A percentile compares a stretch with the other conserved stretches of the same genome.
These are phyloP conservation scores for Platynereis dumerilii DNA, from an alignment of 2,888 invertebrate species.

Conservation along the genomic window DNA sequence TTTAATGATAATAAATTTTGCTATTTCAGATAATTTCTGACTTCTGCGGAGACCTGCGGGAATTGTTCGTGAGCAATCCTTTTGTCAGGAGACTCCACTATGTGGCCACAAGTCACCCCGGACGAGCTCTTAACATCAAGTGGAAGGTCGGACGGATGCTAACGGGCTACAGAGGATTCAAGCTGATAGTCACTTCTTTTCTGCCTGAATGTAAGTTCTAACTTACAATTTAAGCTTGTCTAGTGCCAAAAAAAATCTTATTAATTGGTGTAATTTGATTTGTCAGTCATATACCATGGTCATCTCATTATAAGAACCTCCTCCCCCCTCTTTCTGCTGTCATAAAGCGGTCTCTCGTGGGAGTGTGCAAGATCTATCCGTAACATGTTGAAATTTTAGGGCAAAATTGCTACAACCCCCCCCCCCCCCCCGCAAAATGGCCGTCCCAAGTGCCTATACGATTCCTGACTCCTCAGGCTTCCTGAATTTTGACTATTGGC, in stretches of 20 bases:
- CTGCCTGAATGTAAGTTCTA: not conserved
- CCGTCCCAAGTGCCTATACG: no score
- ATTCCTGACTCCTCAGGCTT: no score
- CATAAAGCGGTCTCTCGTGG: no score
- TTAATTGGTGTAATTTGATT: not conserved
- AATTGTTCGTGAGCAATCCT: not conserved
- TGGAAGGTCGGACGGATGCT: not conserved
- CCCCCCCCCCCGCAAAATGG: no score
- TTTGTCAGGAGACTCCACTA: not conserved
- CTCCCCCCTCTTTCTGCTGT: no score
- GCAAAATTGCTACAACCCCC: no score
- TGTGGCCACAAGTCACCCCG: not conserved
- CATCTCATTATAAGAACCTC: not conserved
- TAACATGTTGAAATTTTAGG: no score
- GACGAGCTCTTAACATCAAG: not conserved
- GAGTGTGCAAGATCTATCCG: no score
- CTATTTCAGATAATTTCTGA: not conserved
- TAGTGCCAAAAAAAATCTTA: not conserved
- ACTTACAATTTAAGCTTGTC: not conserved
- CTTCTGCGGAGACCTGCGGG: slow-evolving; percentile 13
- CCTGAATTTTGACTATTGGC: no score
- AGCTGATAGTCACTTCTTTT: slow-evolving; percentile 14
- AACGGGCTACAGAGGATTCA: slow-evolving; percentile 6
- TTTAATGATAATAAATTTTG: no score
- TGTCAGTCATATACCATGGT: not conserved